phyloP scores from a whole-genome alignment of 2,113 vertebrate genomes.

The Caretta caretta region DNA sequence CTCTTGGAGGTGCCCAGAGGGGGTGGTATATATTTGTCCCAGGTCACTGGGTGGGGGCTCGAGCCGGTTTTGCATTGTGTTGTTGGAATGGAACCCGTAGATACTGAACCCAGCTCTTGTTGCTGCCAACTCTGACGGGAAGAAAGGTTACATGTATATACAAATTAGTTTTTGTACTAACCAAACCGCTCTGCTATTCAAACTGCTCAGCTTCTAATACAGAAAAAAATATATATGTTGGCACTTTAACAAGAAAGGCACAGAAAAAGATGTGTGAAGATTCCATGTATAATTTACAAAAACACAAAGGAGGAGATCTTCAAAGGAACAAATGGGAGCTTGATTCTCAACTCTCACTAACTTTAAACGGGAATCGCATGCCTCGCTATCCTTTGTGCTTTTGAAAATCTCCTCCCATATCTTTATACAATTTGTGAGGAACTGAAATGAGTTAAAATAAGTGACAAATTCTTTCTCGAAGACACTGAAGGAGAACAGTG shows the following conservation, averaged over 20 bases:
- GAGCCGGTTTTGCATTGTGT: no score
- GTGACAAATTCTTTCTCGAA: neutral
- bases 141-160: neutral
- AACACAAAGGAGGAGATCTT: neutral
- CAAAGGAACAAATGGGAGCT: neutral
- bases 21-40: no score
- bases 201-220: no score
- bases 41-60: no score
- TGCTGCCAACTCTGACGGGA: no score
- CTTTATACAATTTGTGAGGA: neutral
- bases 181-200: neutral
- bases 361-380: neutral
- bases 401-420: neutral
- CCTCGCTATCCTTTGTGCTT: neutral
- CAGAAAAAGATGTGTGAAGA: neutral
- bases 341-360: no score
- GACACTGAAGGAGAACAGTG: neutral
- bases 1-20: no score
- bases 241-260: neutral
- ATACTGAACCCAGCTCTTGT: no score
- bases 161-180: neutral
- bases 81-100: no score
- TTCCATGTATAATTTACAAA: neutral
- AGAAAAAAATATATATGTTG: neutral
- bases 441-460: neutral